A percentile compares a stretch with the other conserved stretches of the same genome.
These are phyloP conservation scores for Halcyon senegalensis DNA, from an alignment of 2,113 vertebrate species.

Conservation along the genomic window DNA sequence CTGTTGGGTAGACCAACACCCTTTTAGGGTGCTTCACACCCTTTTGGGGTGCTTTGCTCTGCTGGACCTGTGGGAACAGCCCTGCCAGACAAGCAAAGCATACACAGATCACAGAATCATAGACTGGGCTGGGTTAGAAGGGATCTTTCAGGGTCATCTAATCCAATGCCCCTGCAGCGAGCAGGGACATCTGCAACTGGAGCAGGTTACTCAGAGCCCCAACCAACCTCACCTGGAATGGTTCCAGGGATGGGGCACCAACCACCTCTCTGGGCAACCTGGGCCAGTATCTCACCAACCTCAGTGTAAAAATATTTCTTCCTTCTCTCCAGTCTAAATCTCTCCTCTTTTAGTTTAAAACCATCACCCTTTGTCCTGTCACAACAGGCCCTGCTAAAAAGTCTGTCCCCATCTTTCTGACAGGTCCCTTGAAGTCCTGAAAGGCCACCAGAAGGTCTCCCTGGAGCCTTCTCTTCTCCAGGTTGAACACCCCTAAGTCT, in stretches of 20 bases:
- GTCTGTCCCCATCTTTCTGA: neutral
- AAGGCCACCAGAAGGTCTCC: neutral
- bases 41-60: neutral
- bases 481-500: neutral
- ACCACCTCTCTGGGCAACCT: neutral
- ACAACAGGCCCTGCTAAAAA: neutral
- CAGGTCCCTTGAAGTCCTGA: neutral
- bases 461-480: neutral
- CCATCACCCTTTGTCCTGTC: neutral
- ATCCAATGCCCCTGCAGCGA: neutral
- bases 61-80: neutral
- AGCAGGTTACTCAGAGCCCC: neutral
- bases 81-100: neutral
- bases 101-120: neutral
- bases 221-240: neutral
- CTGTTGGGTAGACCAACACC: neutral
- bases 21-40: neutral
- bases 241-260: neutral
- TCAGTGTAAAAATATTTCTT: neutral
- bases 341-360: neutral
- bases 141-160: neutral
- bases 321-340: neutral
- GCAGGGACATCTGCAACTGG: neutral
- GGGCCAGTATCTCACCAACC: neutral
- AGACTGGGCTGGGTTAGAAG: neutral